Base-by-base conservation (phyloP, 2,888 invertebrate genomes). In the Aethes cnicana region DNA sequence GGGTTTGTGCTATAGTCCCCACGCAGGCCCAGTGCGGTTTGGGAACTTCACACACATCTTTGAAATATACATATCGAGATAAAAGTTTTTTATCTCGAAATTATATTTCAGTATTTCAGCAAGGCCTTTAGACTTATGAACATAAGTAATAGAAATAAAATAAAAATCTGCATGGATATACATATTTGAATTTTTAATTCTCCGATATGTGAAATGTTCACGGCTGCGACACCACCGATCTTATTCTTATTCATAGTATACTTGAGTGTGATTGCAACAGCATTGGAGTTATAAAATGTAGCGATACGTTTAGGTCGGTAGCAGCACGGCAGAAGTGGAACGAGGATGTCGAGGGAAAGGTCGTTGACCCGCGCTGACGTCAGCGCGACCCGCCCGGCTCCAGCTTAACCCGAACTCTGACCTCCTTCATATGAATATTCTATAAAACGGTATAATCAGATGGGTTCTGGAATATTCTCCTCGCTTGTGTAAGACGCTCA, bases 311-410 rank as follows among this genome's bases (percentile, higher is more conserved):
- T n/a, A 16, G 39, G 33, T 58, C 53, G 67, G 67, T 69, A 65
- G 64, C 64, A 68, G 59, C 69, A 66, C 71, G 69, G 66, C 54
- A 64, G 68, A 67, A 82, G 69, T 80, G 64, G 79, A 69, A 63
- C 73, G 72, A 78, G 77, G 74, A 72, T 68, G 63, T 67, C 61
- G 64, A 65, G 58, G 56, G 59, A 47, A 62, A 64, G 78, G 78
- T 81, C 71, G 72, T 68, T 72, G 84, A 80, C 76, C 83, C 74
- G 65, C 62, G 64, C 68, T 89, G 90, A 90, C 90, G 90, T 90
- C 87, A 90, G 72, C 74, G 77, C 77, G 91, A 90, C 91, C 91
- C 90, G 91, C 89, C 85, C 77, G 76, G 76, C 64, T 77, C 75
- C 80, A 76, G 81, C 77, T 72, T 81, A 81, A 82, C 84, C 81